Percentiles rank a stretch among this genome's conserved stretches.
phyloP scores from a whole-genome alignment of 2,888 invertebrate genomes.

The Xestia sexstrigata region DNA sequence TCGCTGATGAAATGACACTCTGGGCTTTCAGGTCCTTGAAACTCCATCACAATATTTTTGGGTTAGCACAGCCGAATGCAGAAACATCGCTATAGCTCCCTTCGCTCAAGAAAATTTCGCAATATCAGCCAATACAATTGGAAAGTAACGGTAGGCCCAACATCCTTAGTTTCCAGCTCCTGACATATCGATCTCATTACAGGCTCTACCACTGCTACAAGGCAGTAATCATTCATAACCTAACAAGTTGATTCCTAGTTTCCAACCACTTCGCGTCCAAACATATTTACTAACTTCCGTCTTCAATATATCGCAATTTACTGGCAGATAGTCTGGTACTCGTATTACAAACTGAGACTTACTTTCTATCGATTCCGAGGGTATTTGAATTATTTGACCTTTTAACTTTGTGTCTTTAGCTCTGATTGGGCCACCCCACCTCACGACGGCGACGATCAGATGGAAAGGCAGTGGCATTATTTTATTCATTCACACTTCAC shows the following conservation, averaged over 20 bases:
- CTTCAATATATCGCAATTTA: constrained; percentile 54
- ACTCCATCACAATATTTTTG: background rate
- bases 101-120: background rate
- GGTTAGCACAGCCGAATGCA: background rate
- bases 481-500: background rate
- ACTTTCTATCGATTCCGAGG: constrained; percentile 17
- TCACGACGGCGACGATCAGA: background rate
- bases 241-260: constrained; percentile 13
- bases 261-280: constrained; percentile 7
- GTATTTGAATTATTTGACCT: constrained; percentile 15
- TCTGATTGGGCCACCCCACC: background rate
- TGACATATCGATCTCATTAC: constrained; percentile 33
- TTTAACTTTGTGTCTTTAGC: background rate
- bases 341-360: constrained; percentile 28
- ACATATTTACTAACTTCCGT: constrained; percentile 35
- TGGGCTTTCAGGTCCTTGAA: background rate
- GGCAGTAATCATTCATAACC: constrained; percentile 47
- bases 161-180: constrained; percentile 2
- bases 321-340: constrained; percentile 22
- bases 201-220: background rate
- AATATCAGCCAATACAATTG: constrained; percentile 1
- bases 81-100: background rate
- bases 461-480: background rate
- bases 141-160: background rate
- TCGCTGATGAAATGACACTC: background rate